Conservation (phyloP, 2,113 vertebrate genomes). For the Oostethus manadensis region DNA sequence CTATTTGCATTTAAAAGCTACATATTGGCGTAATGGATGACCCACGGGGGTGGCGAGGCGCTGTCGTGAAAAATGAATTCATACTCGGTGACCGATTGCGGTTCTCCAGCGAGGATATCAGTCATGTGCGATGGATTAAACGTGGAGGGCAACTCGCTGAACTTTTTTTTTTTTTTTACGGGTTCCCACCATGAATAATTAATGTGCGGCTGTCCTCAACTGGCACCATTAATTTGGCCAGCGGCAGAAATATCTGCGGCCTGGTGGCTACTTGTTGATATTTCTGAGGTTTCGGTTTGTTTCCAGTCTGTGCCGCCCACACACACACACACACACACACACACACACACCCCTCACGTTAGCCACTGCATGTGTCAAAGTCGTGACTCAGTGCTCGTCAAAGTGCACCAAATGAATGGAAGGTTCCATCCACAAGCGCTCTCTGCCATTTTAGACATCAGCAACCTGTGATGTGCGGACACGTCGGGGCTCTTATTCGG, state of each 20-base stretch:
- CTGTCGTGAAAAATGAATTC: slow-evolving; percentile 14
- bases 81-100: slow-evolving; percentile 3
- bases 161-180: background rate
- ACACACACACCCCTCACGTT: slow-evolving; percentile 20
- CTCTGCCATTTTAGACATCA: slow-evolving; percentile 20
- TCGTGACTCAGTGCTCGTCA: slow-evolving; percentile 17
- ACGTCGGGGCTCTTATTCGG: slow-evolving; percentile 35
- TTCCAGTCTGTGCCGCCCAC: slow-evolving; percentile 3
- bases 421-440: slow-evolving; percentile 41
- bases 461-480: slow-evolving; percentile 34
- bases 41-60: slow-evolving; percentile 4
- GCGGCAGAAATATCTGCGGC: background rate
- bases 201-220: slow-evolving; percentile 1
- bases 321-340: slow-evolving; percentile 18
- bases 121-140: slow-evolving; percentile 12
- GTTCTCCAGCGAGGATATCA: slow-evolving; percentile 11
- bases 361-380: slow-evolving; percentile 21
- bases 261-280: slow-evolving; percentile 2
- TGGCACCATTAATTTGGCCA: slow-evolving; percentile 6
- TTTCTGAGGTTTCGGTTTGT: slow-evolving; percentile 6
- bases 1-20: slow-evolving; percentile 3
- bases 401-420: slow-evolving; percentile 20
- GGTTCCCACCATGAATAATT: slow-evolving; percentile 5
- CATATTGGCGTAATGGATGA: slow-evolving; percentile 3
- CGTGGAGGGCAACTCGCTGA: background rate